These are phyloP conservation scores for Eupithecia inturbata DNA, from an alignment of 2,888 invertebrate genomes.

Conservation along the genomic window DNA sequence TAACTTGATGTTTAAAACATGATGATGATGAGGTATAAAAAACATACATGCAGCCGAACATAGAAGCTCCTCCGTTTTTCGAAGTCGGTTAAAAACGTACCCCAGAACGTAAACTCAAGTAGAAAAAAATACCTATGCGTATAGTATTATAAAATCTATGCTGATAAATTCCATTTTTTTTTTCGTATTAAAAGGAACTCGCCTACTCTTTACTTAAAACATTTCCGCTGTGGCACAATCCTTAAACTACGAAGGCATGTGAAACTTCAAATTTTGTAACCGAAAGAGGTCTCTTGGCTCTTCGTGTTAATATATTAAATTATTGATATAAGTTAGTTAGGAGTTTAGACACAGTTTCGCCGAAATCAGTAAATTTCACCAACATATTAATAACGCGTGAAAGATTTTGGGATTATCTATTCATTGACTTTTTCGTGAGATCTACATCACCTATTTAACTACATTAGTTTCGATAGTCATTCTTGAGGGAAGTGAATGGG, in stretches of 20 bases:
- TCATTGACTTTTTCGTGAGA: not conserved
- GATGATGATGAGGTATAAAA: too few relatives aligned
- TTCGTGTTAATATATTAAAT: constrained; percentile 7
- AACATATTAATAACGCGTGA: not conserved
- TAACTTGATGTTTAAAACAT: too few relatives aligned
- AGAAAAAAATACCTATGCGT: too few relatives aligned
- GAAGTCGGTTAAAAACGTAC: too few relatives aligned
- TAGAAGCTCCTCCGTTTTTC: too few relatives aligned
- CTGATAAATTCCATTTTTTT: too few relatives aligned
- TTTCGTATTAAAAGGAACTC: not conserved
- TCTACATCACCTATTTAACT: not conserved
- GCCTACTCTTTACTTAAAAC: not conserved
- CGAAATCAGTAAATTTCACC: not conserved
- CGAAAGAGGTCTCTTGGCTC: constrained; percentile 2
- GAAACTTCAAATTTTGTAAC: constrained; percentile 12
- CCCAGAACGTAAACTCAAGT: too few relatives aligned
- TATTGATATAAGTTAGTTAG: constrained; percentile 1
- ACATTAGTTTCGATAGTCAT: too few relatives aligned
- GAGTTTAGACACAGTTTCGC: not conserved
- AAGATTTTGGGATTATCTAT: not conserved
- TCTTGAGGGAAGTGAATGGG: too few relatives aligned
- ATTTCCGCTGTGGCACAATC: constrained; percentile 13
- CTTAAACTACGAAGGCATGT: constrained; percentile 16
- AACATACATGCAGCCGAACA: too few relatives aligned
- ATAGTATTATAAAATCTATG: too few relatives aligned